Evolutionary conservation across 2,888 invertebrate species (phyloP).

Genomic region (Girardia tigrina): DNA sequence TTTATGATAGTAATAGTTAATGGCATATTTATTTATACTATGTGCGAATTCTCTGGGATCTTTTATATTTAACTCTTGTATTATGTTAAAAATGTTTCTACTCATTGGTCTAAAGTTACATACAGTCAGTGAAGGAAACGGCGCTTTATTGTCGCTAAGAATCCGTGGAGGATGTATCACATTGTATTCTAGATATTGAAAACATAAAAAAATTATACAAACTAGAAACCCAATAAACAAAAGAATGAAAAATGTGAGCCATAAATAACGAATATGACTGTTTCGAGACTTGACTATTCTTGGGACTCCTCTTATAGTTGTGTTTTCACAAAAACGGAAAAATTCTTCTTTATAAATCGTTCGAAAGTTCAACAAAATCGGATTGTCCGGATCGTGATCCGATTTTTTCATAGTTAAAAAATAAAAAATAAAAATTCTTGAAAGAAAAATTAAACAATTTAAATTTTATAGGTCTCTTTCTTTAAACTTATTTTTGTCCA

Average conservation of each 20-base stretch:
- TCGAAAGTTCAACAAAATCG: background rate
- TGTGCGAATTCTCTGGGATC: conserved; percentile 36
- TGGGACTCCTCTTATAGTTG: conserved; percentile 37
- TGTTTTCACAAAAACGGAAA: conserved; percentile 35
- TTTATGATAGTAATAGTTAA: background rate
- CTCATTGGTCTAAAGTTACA: conserved; percentile 37
- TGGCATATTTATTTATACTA: conserved; percentile 27
- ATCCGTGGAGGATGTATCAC: conserved; percentile 37
- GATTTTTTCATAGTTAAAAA: too few relatives aligned
- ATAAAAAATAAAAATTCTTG: too few relatives aligned
- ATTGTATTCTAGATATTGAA: conserved; percentile 36
- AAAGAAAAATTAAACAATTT: too few relatives aligned
- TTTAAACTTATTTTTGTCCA: too few relatives aligned
- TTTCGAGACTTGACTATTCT: conserved; percentile 35
- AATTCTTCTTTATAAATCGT: conserved; percentile 32
- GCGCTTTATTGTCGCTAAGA: conserved; percentile 32
- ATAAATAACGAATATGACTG: conserved; percentile 29
- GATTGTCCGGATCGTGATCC: background rate
- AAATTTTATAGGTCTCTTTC: too few relatives aligned
- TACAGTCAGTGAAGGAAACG: conserved; percentile 36
- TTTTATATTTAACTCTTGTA: conserved; percentile 27
- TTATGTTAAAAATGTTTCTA: conserved; percentile 18
- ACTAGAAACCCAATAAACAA: conserved; percentile 35
- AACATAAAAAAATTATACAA: conserved; percentile 35
- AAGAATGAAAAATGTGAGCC: conserved; percentile 36